Base-by-base conservation (phyloP, 2,888 invertebrate genomes). In the Oligia fasciuncula region DNA sequence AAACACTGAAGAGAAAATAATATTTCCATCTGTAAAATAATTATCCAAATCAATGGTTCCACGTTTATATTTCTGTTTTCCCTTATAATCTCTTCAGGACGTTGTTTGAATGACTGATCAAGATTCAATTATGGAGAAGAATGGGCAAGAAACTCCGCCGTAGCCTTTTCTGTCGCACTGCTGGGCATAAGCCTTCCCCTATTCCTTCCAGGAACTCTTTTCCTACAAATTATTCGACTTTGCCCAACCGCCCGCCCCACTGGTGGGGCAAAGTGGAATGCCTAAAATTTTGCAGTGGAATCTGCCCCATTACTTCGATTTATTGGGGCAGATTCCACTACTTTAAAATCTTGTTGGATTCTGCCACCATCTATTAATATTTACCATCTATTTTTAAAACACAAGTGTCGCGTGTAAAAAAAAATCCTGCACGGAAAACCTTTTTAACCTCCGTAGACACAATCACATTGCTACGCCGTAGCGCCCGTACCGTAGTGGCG, bases 31-130 rank as follows among this genome's bases (percentile, higher is more conserved):
- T 76, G 66, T 77, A 62, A 77, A 79, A 68, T 29, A 86, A 84
- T 81, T 70, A 86, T 86, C 43, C 75, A 77, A 79, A 73, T 79
- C 84, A 81, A 70, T 86, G 78, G 73, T 40, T 79, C 57, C 54
- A 71, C 54, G 51, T 77, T 68, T 74, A 63, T 77, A 71, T 84
- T 79, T 81, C 67, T 84, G 57, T 79, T 76, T 76, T 74, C 43
- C 35, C 14, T 72, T 69, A 75, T 79, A 76, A 76, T 84, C 66
- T 54, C 60, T 80, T 69, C 62, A 63, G 72, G 60, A 66, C 67
- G 65, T 60, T 73, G 14, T 57, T 60, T 73, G 70, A 74, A 82
- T 73, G n/a, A 6, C 14, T 73, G 68, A 81, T 84, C 73, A 68
- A 70, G 46, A 79, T 83, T 46, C 46, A 79, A 29, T 29, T 29